Evolutionary conservation across 2,797 vertebrate species (phyloP).

Genomic region (Tangara arthus): DNA sequence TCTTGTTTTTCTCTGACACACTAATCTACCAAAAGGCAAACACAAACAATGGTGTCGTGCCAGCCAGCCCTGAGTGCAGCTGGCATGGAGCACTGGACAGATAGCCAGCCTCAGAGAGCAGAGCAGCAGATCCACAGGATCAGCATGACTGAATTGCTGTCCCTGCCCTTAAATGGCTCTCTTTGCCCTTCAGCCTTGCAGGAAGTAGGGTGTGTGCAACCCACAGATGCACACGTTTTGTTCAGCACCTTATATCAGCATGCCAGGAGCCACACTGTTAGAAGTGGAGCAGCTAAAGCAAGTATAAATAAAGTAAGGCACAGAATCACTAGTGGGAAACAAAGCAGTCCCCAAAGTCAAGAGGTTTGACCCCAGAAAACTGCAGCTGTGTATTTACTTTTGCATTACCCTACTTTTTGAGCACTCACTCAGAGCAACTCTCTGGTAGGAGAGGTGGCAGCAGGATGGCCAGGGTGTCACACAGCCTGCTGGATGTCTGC

Average conservation of each 20-base stretch:
- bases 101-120: not conserved
- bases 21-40: not conserved
- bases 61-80: accelerated
- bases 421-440: accelerated
- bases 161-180: not conserved
- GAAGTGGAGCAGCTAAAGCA: not conserved
- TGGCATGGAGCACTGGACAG: accelerated
- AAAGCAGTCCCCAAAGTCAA: not conserved
- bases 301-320: not conserved
- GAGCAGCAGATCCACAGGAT: not conserved
- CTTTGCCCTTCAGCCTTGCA: not conserved
- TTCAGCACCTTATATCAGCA: not conserved
- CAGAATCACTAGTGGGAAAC: not conserved
- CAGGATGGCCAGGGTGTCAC: not conserved
- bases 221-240: accelerated
- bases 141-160: accelerated
- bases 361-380: not conserved
- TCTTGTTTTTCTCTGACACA: not conserved
- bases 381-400: not conserved
- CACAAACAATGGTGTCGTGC: not conserved
- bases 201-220: not conserved
- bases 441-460: not conserved
- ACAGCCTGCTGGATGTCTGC: not conserved
- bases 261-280: not conserved
- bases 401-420: not conserved